Base-by-base conservation (phyloP, 2,888 invertebrate species). In the Ischnus inquisitorius region DNA sequence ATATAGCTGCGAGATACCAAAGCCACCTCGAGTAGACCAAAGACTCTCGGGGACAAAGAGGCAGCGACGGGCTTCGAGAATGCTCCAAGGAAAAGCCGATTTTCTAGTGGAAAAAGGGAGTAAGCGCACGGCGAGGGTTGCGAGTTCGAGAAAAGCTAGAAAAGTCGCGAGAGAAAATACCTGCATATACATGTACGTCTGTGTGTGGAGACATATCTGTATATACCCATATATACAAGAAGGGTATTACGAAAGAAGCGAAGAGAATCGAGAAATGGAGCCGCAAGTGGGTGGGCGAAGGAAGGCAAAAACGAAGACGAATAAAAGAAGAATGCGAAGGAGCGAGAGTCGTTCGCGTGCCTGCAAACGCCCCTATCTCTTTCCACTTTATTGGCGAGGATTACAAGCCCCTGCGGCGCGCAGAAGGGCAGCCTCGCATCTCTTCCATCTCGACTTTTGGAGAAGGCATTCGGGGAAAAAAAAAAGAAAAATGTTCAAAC, bases 301-400 rank as follows among this genome's bases (percentile, higher is more conserved):
- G 62, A 39, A 41, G 39, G 34, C 28, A 67, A 6, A 71, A 67
- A 22, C 12, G 12, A 25, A 46, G 62, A 28, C 16, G 5, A 75
- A 69, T 25, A 34, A 43, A 64, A 54, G 43, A 19, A 39, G 60
- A 34, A 60, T 39, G 48, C 43, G 67, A 57, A 64, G 76, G 46
- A 62, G 62, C 28, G 39, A 10, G 28, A 67, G 71, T 64, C 54
- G 22, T 22, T 75, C 46, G 48, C 67, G 51, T 85, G 79, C 71
- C 68, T 80, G 72, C 68, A 68, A 85, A 34, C 68, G 76, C 62
- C 86, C 88, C 88, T 88, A 87, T 86, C 85, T 89, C 87, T 80
- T 82, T 84, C 83, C 86, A 86, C 86, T 90, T 89, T 88, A 89
- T 89, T 88, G 76, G 85, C 82, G 83, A 82, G 87, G 87, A 88